phyloP scores from a whole-genome alignment of 53 echinoderm and acorn worm genomes.

The Paelopatides confundens region DNA sequence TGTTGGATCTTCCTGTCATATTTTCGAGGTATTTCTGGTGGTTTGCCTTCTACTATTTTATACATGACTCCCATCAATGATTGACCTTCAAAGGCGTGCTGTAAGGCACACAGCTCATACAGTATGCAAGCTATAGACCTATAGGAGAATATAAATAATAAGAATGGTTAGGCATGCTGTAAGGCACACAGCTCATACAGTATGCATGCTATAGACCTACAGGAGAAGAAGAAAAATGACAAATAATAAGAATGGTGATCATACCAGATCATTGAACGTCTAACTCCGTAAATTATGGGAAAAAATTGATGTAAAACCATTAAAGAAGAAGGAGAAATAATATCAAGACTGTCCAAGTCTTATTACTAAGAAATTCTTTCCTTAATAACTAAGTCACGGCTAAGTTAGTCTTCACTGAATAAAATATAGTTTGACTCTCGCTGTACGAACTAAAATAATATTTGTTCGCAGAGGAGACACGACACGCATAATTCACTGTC shows the following conservation, averaged over 20 bases:
- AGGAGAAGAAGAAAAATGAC: background rate
- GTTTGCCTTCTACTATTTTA: constrained; percentile 98
- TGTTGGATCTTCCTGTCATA: constrained; percentile 87
- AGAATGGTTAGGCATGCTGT: constrained; percentile 38
- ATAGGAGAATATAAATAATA: background rate
- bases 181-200: constrained; percentile 96
- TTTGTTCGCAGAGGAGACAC: too few species aligned
- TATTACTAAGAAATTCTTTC: too few species aligned
- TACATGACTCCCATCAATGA: constrained; percentile 99
- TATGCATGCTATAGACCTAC: constrained; percentile 97
- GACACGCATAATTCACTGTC: too few species aligned
- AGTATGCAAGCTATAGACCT: constrained; percentile 99
- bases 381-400: too few species aligned
- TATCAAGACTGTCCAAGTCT: too few species aligned
- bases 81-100: constrained; percentile 98
- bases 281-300: too few species aligned
- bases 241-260: background rate
- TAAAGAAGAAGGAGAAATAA: too few species aligned
- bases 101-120: constrained; percentile 93
- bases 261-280: too few species aligned
- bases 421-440: too few species aligned
- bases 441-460: too few species aligned
- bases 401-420: too few species aligned
- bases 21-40: constrained; percentile 72
- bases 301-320: too few species aligned